Conservation (phyloP, 2,797 vertebrate species). For the Spatula versicolor region DNA sequence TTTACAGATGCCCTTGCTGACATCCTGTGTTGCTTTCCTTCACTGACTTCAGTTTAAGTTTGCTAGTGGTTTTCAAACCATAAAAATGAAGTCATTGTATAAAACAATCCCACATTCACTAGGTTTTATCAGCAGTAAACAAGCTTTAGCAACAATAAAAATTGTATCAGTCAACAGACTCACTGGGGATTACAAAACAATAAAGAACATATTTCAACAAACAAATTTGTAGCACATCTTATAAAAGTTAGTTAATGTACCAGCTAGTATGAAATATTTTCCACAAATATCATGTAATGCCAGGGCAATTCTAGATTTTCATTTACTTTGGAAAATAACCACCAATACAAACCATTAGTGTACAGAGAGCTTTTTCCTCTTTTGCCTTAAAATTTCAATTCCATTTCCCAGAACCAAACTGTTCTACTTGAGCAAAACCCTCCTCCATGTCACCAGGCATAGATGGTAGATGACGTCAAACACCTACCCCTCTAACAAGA, state of each 20-base stretch:
- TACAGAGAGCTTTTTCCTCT: background rate
- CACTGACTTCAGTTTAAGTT: background rate
- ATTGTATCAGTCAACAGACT: background rate
- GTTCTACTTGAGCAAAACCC: background rate
- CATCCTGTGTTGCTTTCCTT: background rate
- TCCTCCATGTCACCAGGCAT: accelerated
- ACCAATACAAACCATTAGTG: background rate
- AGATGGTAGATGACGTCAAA: background rate
- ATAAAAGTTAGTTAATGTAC: background rate
- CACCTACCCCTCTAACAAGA: background rate
- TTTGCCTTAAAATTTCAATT: background rate
- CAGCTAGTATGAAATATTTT: background rate
- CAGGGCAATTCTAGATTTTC: background rate
- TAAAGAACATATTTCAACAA: background rate
- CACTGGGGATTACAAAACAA: background rate
- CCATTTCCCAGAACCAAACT: background rate
- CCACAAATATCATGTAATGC: background rate
- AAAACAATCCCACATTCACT: background rate
- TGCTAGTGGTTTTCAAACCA: background rate
- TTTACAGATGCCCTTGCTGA: background rate
- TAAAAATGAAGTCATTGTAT: background rate
- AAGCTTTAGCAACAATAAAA: background rate
- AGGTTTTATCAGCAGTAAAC: background rate
- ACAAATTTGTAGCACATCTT: background rate
- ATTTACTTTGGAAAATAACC: background rate